Percentiles rank a stretch among this genome's conserved stretches.
phyloP scores from a whole-genome alignment of 1,140 invertebrate genomes.

The Atta cephalotes region DNA sequence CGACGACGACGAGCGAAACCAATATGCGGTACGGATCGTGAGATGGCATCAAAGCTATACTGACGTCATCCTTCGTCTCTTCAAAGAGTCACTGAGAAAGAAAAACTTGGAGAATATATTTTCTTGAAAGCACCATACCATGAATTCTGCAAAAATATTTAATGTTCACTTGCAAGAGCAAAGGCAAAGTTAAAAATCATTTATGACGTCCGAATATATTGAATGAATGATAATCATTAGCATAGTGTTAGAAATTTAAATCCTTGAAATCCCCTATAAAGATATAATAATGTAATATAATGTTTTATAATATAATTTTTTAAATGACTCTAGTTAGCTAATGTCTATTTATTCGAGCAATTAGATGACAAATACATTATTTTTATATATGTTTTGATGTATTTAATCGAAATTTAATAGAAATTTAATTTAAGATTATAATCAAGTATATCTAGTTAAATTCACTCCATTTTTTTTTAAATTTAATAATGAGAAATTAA shows the following conservation, averaged over 20 bases:
- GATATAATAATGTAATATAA: neutral
- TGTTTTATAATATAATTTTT: neutral
- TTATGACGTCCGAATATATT: neutral
- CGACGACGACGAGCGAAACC: conserved; percentile 35
- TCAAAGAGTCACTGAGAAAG: neutral
- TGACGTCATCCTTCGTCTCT: conserved; percentile 49
- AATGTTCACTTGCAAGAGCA: neutral
- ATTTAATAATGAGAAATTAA: neutral
- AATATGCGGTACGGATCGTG: conserved; percentile 52
- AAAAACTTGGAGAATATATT: conserved; percentile 52
- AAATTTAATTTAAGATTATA: neutral
- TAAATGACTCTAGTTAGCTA: neutral
- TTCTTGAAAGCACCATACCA: neutral
- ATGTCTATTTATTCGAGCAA: neutral
- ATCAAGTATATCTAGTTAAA: neutral
- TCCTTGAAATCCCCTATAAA: neutral
- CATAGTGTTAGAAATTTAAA: neutral
- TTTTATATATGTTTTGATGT: neutral
- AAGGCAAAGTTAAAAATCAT: neutral
- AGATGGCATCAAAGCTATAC: conserved; percentile 62
- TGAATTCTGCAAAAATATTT: neutral
- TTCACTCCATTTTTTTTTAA: neutral
- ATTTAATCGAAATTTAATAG: neutral
- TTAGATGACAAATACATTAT: neutral
- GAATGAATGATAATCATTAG: neutral